Evolutionary conservation across 2,797 vertebrate species (phyloP).

Genomic region (Coreius guichenoti): DNA sequence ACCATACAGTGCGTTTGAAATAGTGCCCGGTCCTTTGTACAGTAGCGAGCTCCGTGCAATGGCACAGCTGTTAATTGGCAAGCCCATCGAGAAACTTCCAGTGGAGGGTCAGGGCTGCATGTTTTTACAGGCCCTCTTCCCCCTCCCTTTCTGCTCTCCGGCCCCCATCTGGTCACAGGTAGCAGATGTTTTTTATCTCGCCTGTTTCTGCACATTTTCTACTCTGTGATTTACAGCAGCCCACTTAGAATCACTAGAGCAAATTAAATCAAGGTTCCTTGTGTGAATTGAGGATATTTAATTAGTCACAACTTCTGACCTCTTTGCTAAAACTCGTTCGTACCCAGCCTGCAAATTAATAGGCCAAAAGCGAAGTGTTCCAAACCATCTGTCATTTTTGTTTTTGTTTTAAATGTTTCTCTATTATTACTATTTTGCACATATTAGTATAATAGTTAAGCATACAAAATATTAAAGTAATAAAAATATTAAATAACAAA

Average conservation of each 20-base stretch:
- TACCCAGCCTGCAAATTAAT: slow-evolving; percentile 60
- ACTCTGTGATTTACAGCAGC: slow-evolving; percentile 75
- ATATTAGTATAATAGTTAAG: background rate
- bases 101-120: slow-evolving; percentile 65
- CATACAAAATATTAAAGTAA: background rate
- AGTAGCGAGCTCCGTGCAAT: slow-evolving; percentile 30
- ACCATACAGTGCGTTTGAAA: slow-evolving; percentile 42
- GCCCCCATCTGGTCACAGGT: slow-evolving; percentile 65
- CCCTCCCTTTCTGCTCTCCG: slow-evolving; percentile 59
- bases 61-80: slow-evolving; percentile 60
- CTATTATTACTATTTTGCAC: background rate
- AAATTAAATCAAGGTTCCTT: slow-evolving; percentile 80
- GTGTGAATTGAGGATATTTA: slow-evolving; percentile 79
- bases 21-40: slow-evolving; percentile 26
- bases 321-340: slow-evolving; percentile 74
- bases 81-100: slow-evolving; percentile 58
- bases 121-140: slow-evolving; percentile 60
- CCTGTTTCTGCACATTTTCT: slow-evolving; percentile 75
- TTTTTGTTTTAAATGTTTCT: too few relatives aligned
- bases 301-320: slow-evolving; percentile 79
- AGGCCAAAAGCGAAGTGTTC: slow-evolving; percentile 1
- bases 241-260: slow-evolving; percentile 75
- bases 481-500: background rate
- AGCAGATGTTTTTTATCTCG: slow-evolving; percentile 81
- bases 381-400: background rate